Percentiles rank a stretch among this genome's conserved stretches.
phyloP scores from a whole-genome alignment of 2,113 vertebrate species.

The Sinocyclocheilus anshuiensis region DNA sequence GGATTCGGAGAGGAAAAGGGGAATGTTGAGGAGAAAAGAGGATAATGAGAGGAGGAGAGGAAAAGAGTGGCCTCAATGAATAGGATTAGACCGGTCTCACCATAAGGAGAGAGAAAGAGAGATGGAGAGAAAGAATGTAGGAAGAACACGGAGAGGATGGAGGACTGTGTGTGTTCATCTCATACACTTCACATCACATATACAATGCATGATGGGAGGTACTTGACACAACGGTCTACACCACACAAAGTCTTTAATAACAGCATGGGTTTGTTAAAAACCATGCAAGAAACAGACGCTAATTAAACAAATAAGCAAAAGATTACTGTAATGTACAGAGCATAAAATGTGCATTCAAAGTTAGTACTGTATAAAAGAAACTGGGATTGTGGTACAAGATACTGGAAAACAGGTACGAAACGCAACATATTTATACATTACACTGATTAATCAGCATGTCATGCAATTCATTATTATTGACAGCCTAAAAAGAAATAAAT shows the following conservation, averaged over 20 bases:
- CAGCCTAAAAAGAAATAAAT: neutral
- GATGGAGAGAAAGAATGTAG: slow-evolving; percentile 42
- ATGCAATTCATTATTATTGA: neutral
- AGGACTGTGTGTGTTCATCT: slow-evolving; percentile 75
- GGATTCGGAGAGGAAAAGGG: slow-evolving; percentile 70
- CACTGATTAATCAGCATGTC: neutral
- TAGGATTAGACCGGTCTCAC: slow-evolving; percentile 85
- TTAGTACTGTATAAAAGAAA: neutral
- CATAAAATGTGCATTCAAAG: neutral
- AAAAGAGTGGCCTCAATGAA: slow-evolving; percentile 75
- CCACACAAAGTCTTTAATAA: slow-evolving; percentile 81
- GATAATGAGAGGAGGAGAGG: slow-evolving; percentile 58
- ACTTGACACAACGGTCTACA: slow-evolving; percentile 97
- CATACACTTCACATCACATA: slow-evolving; percentile 90
- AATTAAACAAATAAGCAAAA: neutral
- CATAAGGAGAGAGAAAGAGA: slow-evolving; percentile 73
- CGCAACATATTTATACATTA: neutral
- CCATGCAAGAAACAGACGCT: neutral
- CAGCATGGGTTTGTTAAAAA: slow-evolving; percentile 28
- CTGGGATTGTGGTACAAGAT: neutral
- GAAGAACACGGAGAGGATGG: slow-evolving; percentile 27
- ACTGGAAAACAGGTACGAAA: neutral
- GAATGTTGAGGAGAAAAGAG: slow-evolving; percentile 76
- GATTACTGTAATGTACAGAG: neutral
- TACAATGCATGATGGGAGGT: slow-evolving; percentile 95